These are phyloP conservation scores for Clistopyga incitator DNA, from an alignment of 2,888 invertebrate genomes.

Conservation along the genomic window DNA sequence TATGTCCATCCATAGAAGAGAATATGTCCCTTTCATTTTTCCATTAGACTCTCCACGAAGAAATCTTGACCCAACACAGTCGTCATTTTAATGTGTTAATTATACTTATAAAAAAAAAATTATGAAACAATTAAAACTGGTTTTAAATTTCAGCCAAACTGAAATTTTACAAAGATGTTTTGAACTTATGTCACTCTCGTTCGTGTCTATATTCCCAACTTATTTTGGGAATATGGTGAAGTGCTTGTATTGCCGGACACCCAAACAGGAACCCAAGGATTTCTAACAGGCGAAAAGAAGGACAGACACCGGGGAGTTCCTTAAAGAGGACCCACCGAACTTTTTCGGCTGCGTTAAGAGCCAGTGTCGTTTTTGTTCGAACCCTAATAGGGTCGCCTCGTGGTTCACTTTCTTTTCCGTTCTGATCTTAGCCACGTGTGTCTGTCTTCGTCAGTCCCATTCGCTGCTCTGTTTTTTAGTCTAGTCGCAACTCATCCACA, in stretches of 20 bases:
- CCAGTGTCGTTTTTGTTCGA: constrained; percentile 72
- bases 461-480: background rate
- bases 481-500: constrained; percentile 34
- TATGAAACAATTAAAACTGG: too few species aligned
- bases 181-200: background rate
- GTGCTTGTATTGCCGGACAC: background rate
- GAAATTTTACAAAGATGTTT: too few species aligned
- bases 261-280: background rate
- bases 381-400: constrained; percentile 74
- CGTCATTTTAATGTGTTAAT: too few species aligned
- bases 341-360: constrained; percentile 66
- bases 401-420: constrained; percentile 63
- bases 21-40: too few species aligned
- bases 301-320: constrained; percentile 63
- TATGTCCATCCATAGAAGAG: too few species aligned
- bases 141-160: too few species aligned
- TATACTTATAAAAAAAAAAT: too few species aligned
- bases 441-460: constrained; percentile 39
- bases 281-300: constrained; percentile 14
- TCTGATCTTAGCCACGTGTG: constrained; percentile 36
- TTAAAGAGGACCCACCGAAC: constrained; percentile 76
- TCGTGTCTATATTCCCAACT: background rate
- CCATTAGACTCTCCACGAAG: too few species aligned
- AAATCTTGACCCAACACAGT: too few species aligned
- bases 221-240: background rate